These are phyloP conservation scores for Ophonus ardosiacus DNA, from an alignment of 2,888 invertebrate genomes.

Conservation along the genomic window DNA sequence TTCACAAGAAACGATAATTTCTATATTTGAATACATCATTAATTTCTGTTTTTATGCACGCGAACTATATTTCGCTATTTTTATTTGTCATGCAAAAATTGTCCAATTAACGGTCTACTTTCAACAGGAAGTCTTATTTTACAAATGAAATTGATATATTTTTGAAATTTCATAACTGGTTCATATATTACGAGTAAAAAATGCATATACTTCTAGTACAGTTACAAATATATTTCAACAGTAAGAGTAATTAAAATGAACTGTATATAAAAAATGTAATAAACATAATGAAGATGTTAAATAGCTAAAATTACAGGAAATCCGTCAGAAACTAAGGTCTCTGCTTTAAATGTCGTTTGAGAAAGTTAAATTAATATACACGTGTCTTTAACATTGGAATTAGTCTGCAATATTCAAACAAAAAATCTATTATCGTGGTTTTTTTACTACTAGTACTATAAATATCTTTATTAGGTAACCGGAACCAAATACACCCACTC, in stretches of 20 bases:
- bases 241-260: neutral
- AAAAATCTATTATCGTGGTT: no score
- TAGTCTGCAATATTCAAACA: neutral
- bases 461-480: no score
- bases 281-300: slow-evolving; percentile 39
- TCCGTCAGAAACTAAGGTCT: slow-evolving; percentile 39
- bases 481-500: no score
- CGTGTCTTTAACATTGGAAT: neutral
- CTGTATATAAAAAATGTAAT: slow-evolving; percentile 6
- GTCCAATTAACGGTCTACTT: neutral
- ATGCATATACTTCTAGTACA: neutral
- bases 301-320: slow-evolving; percentile 39
- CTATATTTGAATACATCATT: neutral
- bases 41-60: neutral
- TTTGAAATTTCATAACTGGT: neutral
- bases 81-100: neutral
- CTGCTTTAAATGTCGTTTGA: slow-evolving; percentile 37
- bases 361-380: slow-evolving; percentile 19
- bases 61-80: neutral
- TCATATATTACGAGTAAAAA: neutral
- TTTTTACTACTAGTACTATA: no score
- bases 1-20: neutral
- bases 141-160: neutral
- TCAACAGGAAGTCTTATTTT: neutral
- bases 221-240: neutral